Evolutionary conservation across 2,113 vertebrate genomes (phyloP), one percentile per base, ranked within the genome.

Genomic region (Glaucidium brasilianum): DNA sequence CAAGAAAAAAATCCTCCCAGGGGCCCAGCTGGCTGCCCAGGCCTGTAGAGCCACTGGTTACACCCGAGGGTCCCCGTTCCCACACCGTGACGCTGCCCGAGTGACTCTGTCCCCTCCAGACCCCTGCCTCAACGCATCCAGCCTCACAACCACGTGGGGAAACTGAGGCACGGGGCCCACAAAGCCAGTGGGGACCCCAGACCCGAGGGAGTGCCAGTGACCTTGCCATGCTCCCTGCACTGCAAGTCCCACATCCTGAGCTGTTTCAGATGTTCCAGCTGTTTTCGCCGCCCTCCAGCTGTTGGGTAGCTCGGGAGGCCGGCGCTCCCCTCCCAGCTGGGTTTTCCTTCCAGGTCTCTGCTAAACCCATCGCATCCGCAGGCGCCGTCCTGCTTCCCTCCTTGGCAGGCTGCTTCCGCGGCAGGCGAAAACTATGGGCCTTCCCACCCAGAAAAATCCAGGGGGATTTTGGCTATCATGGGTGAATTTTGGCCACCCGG

Each of bases 341-440:
- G 35, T 74, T 94, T 81, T 47, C 41, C 53, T 90, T 96, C 94
- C 96, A 96, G 90, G 26, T 91, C 74, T 95, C 95, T 97, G 96
- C 35, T 94, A 95, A 97, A 97, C 13, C 71, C 93, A 96, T 96
- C 18, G 23, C 30, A 59, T 74, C 60, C 9, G 2, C 3, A 4
- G 69, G 76, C 20, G 0, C 67, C 6, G 5, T 53, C 89, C 72
- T 3, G 7, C 63, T 73, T 55, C n/a, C 34, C 81, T 73, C 43
- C 67, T 82, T 14, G 0, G 15, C 32, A 23, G 27, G 60, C 80
- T 66, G 80, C 74, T 89, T 37, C 81, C 13, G 6, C 3, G 6
- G 64, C 0, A 0, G 73, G 67, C 43, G 74, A 63, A 76, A 92
- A 12, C 72, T 47, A 41, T 34, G 13, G 45, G 58, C 43, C 79